A percentile compares a stretch with the other conserved stretches of the same genome.
These are phyloP conservation scores for Platysternon megacephalum DNA, from an alignment of 2,113 vertebrate genomes.

Conservation along the genomic window DNA sequence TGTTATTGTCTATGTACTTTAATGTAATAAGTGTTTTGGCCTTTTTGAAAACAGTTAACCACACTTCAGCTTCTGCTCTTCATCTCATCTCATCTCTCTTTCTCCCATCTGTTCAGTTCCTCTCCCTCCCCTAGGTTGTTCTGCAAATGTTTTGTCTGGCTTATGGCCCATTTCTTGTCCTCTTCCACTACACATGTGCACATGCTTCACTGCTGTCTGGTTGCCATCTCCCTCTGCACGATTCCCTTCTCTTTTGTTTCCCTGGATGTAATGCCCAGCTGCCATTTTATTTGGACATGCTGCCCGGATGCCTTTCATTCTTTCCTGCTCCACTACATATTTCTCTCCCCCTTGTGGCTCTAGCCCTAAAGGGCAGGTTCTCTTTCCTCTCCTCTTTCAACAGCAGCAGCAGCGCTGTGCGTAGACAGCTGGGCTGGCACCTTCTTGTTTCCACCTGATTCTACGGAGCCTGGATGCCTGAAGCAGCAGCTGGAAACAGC, in stretches of 20 bases:
- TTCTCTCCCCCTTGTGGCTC: neutral
- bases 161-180: neutral
- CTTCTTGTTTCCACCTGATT: neutral
- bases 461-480: rapidly evolving
- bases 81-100: neutral
- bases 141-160: neutral
- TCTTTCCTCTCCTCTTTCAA: neutral
- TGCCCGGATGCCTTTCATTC: neutral
- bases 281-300: neutral
- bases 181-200: neutral
- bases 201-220: neutral
- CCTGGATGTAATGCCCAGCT: neutral
- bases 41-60: conserved; percentile 34
- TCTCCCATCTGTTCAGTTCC: conserved; percentile 35
- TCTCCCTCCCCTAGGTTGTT: conserved; percentile 8
- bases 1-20: conserved; percentile 38
- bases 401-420: neutral
- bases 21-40: conserved; percentile 23
- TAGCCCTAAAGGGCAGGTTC: neutral
- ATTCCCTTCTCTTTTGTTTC: neutral
- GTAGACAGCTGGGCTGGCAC: rapidly evolving
- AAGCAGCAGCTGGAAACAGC: neutral
- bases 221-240: neutral
- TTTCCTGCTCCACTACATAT: neutral
- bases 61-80: conserved; percentile 5